phyloP scores from a whole-genome alignment of 2,113 vertebrate species.

The Lasiurus borealis region DNA sequence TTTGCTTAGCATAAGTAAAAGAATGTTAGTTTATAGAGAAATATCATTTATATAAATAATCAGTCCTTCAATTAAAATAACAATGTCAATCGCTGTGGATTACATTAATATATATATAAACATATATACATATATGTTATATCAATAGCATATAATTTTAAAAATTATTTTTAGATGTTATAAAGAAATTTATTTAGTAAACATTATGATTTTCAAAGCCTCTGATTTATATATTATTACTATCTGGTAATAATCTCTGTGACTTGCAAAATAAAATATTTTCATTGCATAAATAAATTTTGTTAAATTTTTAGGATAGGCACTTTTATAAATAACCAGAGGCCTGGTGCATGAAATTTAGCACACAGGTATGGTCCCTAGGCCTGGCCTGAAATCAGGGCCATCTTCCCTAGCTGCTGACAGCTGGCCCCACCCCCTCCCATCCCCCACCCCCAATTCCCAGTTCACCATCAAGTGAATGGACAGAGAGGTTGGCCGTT shows the following conservation, averaged over 20 bases:
- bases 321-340: neutral
- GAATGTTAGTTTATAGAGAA: neutral
- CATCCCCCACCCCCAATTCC: too few species aligned
- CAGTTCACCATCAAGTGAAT: too few species aligned
- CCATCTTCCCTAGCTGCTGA: too few species aligned
- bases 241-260: neutral
- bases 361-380: too few species aligned
- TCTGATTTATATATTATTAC: neutral
- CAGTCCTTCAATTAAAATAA: neutral
- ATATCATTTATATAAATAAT: neutral
- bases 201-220: neutral
- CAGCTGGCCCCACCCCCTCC: too few species aligned
- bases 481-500: too few species aligned
- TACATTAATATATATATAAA: neutral
- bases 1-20: neutral
- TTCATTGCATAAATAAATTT: neutral
- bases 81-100: neutral
- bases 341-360: too few species aligned
- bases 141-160: neutral
- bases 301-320: neutral
- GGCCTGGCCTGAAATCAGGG: too few species aligned
- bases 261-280: neutral
- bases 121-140: neutral
- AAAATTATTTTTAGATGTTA: neutral
- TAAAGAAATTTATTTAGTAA: neutral